Conservation (phyloP, 2,888 invertebrate species). For the Fabriciana adippe region DNA sequence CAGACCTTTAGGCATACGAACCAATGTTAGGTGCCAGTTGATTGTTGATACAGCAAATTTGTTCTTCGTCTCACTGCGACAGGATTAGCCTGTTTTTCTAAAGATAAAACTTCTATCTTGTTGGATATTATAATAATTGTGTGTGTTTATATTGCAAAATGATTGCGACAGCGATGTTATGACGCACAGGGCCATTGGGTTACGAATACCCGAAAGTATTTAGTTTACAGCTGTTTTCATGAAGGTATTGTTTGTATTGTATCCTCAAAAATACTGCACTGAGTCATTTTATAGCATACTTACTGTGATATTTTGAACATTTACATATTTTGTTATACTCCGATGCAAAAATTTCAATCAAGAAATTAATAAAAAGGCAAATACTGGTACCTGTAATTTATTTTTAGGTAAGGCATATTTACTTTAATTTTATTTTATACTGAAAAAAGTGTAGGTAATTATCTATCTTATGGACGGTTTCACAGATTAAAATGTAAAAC, state of each 20-base stretch:
- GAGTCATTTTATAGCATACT: background rate
- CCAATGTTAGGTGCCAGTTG: slow-evolving; percentile 68
- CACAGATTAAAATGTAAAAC: too few species aligned
- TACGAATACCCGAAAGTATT: slow-evolving; percentile 23
- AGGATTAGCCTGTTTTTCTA: slow-evolving; percentile 78
- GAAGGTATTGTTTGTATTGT: background rate
- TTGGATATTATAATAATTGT: slow-evolving; percentile 59
- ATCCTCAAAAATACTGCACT: background rate
- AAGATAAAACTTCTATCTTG: slow-evolving; percentile 72
- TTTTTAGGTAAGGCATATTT: too few species aligned
- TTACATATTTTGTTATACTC: too few species aligned
- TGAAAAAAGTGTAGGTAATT: too few species aligned
- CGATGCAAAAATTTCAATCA: too few species aligned
- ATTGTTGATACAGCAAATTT: slow-evolving; percentile 79
- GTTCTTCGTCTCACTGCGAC: slow-evolving; percentile 68
- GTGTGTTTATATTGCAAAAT: slow-evolving; percentile 53
- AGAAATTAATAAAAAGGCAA: too few species aligned
- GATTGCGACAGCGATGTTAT: slow-evolving; percentile 36
- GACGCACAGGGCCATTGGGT: slow-evolving; percentile 32
- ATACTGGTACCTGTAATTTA: too few species aligned
- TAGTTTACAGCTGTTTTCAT: slow-evolving; percentile 6
- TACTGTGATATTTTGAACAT: too few species aligned
- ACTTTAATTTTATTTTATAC: too few species aligned
- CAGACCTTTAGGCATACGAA: slow-evolving; percentile 58
- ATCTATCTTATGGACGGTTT: too few species aligned